phyloP scores from a whole-genome alignment of 2,113 vertebrate genomes.

The Corythoichthys haematopterus region DNA sequence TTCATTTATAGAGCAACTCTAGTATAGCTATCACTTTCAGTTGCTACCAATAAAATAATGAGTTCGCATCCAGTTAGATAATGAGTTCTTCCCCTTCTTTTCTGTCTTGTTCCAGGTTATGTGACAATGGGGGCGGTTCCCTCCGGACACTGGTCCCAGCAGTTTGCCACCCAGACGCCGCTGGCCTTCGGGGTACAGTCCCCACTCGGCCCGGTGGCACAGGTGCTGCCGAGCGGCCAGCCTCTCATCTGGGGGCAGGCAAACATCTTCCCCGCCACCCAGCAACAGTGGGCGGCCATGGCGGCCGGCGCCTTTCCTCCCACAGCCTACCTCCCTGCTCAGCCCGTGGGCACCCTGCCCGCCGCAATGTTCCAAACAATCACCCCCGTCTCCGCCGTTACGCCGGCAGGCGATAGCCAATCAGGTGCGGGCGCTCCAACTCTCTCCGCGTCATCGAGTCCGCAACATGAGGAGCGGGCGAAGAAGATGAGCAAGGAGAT shows the following conservation, averaged over 20 bases:
- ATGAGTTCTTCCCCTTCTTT: neutral
- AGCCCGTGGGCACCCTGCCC: slow-evolving; percentile 92
- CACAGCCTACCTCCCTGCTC: slow-evolving; percentile 94
- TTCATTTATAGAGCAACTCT: no score
- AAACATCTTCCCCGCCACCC: slow-evolving; percentile 88
- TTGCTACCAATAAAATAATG: no score
- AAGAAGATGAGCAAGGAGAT: slow-evolving; percentile 92
- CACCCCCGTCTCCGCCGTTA: slow-evolving; percentile 80
- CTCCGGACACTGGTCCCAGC: slow-evolving; percentile 94
- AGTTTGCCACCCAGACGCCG: slow-evolving; percentile 84
- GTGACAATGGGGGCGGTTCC: slow-evolving; percentile 97
- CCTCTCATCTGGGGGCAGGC: slow-evolving; percentile 94
- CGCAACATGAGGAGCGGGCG: slow-evolving; percentile 80
- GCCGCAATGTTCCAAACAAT: slow-evolving; percentile 95
- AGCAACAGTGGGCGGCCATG: slow-evolving; percentile 95
- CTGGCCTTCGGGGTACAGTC: slow-evolving; percentile 83
- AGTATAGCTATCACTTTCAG: no score
- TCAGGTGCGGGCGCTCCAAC: slow-evolving; percentile 76
- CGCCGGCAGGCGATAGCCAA: slow-evolving; percentile 78
- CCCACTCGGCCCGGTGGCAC: slow-evolving; percentile 72
- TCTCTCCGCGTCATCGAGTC: slow-evolving; percentile 81
- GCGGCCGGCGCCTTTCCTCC: slow-evolving; percentile 89
- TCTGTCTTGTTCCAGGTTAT: slow-evolving; percentile 77
- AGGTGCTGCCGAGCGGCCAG: slow-evolving; percentile 94
- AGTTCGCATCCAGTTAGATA: no score